Percentiles rank a stretch among this genome's conserved stretches.
phyloP scores from a whole-genome alignment of 2,888 invertebrate genomes.

The Sericinus montela region DNA sequence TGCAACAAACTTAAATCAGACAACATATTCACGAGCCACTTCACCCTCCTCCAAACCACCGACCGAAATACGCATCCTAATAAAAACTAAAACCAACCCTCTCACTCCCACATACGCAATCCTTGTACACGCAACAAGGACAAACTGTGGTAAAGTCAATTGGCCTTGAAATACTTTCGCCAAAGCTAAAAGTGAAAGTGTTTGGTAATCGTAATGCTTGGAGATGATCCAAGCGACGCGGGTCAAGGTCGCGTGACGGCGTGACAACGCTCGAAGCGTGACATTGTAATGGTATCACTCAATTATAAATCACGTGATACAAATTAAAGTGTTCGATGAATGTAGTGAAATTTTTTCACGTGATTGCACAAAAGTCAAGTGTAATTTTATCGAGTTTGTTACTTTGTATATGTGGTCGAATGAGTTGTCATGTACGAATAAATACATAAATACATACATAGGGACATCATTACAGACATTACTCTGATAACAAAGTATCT shows the following conservation, averaged over 20 bases:
- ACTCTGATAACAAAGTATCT: too few species aligned
- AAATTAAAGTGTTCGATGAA: not conserved
- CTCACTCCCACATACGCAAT: not conserved
- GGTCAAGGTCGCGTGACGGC: conserved; percentile 12
- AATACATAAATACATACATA: too few species aligned
- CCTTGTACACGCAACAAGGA: not conserved
- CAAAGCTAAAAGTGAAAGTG: conserved; percentile 9
- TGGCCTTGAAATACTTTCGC: conserved; percentile 14
- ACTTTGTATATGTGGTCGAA: too few species aligned
- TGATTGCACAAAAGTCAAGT: too few species aligned
- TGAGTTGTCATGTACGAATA: too few species aligned
- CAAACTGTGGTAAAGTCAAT: not conserved
- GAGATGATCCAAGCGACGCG: conserved; percentile 10
- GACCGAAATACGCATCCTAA: not conserved
- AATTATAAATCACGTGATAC: not conserved
- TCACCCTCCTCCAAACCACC: too few species aligned
- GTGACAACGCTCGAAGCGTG: not conserved
- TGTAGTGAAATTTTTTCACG: too few species aligned
- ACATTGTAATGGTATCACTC: conserved; percentile 3
- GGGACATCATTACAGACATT: too few species aligned
- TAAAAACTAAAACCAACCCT: not conserved
- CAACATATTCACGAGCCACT: too few species aligned
- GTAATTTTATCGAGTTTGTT: too few species aligned
- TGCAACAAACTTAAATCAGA: too few species aligned
- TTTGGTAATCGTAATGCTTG: conserved; percentile 5